Evolutionary conservation across 1,140 invertebrate genomes (phyloP).

Genomic region (Dendroctonus valens): DNA sequence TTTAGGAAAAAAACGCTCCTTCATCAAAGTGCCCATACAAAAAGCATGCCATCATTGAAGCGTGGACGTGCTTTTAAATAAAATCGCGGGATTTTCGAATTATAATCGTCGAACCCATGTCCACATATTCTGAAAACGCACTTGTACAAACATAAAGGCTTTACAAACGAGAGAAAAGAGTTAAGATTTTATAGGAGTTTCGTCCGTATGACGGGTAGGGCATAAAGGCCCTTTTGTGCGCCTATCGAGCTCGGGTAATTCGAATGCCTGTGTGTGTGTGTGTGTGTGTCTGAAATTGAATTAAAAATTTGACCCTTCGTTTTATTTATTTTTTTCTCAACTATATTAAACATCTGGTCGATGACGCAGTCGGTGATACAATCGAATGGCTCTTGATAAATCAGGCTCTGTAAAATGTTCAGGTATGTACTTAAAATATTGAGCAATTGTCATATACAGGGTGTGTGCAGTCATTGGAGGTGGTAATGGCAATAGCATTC

Average conservation of each 20-base stretch:
- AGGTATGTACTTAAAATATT: too few relatives aligned
- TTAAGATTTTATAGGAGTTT: constrained; percentile 26
- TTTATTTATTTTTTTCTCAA: neutral
- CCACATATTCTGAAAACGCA: constrained; percentile 22
- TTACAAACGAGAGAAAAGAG: constrained; percentile 28
- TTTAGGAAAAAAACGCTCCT: neutral
- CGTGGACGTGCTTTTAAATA: constrained; percentile 25
- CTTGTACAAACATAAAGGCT: constrained; percentile 31
- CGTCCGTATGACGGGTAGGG: neutral
- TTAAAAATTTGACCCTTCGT: constrained; percentile 25
- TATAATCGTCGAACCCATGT: constrained; percentile 18
- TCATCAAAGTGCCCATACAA: neutral
- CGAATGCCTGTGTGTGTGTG: constrained; percentile 9
- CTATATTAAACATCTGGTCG: constrained; percentile 23
- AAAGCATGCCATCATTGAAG: neutral
- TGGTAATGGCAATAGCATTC: neutral
- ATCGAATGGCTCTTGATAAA: too few relatives aligned
- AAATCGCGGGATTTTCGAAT: constrained; percentile 25
- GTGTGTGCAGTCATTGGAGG: neutral
- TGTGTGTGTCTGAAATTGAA: constrained; percentile 20
- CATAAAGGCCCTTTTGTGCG: constrained; percentile 15
- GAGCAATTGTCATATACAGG: too few relatives aligned
- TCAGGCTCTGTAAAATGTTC: too few relatives aligned
- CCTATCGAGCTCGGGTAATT: constrained; percentile 14
- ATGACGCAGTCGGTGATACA: neutral